Evolutionary conservation across 2,113 vertebrate species (phyloP).

Genomic region (Solenodon paradoxus): DNA sequence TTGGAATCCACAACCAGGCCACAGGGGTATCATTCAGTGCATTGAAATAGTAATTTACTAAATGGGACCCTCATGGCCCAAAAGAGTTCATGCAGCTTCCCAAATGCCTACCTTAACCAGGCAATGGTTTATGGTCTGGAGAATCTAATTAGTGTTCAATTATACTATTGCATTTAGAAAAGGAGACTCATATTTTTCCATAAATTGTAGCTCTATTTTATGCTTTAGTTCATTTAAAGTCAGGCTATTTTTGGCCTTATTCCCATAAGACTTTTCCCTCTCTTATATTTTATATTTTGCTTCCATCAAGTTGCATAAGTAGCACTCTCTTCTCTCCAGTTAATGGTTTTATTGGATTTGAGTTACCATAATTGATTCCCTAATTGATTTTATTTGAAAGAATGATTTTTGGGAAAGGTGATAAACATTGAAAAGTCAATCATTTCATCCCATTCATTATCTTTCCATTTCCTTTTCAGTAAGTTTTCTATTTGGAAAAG

Average conservation of each 20-base stretch:
- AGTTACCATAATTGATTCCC: conserved; percentile 3
- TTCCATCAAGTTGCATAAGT: neutral
- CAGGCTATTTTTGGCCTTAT: conserved; percentile 21
- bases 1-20: conserved; percentile 58
- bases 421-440: neutral
- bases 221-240: neutral
- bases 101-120: conserved; percentile 70
- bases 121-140: conserved; percentile 62
- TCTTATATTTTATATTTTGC: conserved; percentile 25
- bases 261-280: neutral
- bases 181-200: conserved; percentile 14
- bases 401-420: conserved; percentile 29
- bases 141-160: conserved; percentile 50
- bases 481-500: neutral
- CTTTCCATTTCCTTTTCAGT: neutral
- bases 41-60: conserved; percentile 69
- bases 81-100: conserved; percentile 56
- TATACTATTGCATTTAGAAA: conserved; percentile 47
- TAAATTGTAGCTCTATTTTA: conserved; percentile 22
- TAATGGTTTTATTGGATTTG: conserved; percentile 5
- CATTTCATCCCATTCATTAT: conserved; percentile 9
- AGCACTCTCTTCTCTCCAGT: neutral
- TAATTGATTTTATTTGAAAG: conserved; percentile 44
- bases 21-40: conserved; percentile 54
- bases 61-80: conserved; percentile 63